These are phyloP conservation scores for Lophotriccus pileatus DNA, from an alignment of 2,797 vertebrate genomes.

Conservation along the genomic window DNA sequence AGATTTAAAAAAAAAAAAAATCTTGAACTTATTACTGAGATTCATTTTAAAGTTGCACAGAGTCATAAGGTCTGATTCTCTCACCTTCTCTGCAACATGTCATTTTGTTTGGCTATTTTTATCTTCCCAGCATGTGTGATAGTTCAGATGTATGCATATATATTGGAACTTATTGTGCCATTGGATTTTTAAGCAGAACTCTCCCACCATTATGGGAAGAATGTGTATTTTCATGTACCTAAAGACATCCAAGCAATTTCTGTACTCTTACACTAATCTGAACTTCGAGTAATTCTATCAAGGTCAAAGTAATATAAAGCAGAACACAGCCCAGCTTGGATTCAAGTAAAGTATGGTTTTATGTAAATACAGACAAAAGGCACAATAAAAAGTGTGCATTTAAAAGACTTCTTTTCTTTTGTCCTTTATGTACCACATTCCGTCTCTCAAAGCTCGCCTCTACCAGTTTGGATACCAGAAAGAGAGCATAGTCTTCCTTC, in stretches of 20 bases:
- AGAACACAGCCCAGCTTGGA: not conserved
- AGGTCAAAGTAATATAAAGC: not conserved
- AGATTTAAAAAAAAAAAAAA: not conserved
- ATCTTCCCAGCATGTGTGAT: slow-evolving; percentile 51
- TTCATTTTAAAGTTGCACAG: slow-evolving; percentile 55
- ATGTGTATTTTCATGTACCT: slow-evolving; percentile 30
- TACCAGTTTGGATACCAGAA: not conserved
- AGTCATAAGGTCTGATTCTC: slow-evolving; percentile 40
- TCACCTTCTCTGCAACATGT: slow-evolving; percentile 54
- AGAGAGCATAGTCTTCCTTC: not conserved
- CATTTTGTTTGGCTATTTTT: slow-evolving; percentile 70
- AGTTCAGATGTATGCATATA: slow-evolving; percentile 64
- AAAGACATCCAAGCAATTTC: slow-evolving; percentile 43
- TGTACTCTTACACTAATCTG: slow-evolving; percentile 19
- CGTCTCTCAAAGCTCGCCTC: not conserved
- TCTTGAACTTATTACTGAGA: slow-evolving; percentile 64
- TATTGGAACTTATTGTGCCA: slow-evolving; percentile 57
- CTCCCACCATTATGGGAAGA: slow-evolving; percentile 27
- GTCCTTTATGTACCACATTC: not conserved
- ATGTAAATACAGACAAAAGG: slow-evolving; percentile 12
- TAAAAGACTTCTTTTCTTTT: not conserved
- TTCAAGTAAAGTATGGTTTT: not conserved
- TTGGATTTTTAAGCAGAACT: slow-evolving; percentile 61
- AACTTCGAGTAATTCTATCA: slow-evolving; percentile 23
- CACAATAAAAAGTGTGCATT: not conserved